Conservation (phyloP, 2,888 invertebrate species). For the Sylvicola fuscatus region DNA sequence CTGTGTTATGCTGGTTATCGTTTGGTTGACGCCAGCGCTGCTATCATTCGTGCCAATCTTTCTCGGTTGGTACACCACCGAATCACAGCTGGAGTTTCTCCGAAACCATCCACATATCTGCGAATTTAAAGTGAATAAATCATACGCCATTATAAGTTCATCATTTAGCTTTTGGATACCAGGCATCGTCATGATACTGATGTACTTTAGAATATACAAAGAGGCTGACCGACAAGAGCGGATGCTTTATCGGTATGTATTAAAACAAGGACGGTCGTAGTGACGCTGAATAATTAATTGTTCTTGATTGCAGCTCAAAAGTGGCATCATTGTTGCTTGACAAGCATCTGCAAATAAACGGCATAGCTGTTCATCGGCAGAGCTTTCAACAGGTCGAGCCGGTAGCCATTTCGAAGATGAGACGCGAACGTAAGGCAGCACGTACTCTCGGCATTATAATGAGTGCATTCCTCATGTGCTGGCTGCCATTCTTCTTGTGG, state of each 20-base stretch:
- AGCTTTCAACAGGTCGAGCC: constrained; percentile 51
- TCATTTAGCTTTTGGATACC: constrained; percentile 89
- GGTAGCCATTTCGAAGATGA: constrained; percentile 69
- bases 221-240: constrained; percentile 71
- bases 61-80: constrained; percentile 86
- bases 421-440: constrained; percentile 74
- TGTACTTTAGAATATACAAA: constrained; percentile 76
- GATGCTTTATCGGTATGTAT: constrained; percentile 56
- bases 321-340: constrained; percentile 70
- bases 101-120: constrained; percentile 47
- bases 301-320: constrained; percentile 46
- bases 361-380: constrained; percentile 51
- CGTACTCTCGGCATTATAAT: constrained; percentile 90
- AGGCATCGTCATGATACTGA: constrained; percentile 78
- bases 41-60: constrained; percentile 90
- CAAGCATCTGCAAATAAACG: constrained; percentile 78
- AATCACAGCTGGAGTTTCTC: constrained; percentile 49
- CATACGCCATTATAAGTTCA: constrained; percentile 73
- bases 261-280: no score
- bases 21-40: constrained; percentile 80
- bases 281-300: constrained; percentile 2
- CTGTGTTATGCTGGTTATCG: constrained; percentile 53
- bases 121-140: constrained; percentile 66
- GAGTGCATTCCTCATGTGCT: constrained; percentile 87
- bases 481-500: constrained; percentile 93